These are phyloP conservation scores for Caerostris darwini DNA, from an alignment of 1,140 invertebrate species.

Conservation along the genomic window DNA sequence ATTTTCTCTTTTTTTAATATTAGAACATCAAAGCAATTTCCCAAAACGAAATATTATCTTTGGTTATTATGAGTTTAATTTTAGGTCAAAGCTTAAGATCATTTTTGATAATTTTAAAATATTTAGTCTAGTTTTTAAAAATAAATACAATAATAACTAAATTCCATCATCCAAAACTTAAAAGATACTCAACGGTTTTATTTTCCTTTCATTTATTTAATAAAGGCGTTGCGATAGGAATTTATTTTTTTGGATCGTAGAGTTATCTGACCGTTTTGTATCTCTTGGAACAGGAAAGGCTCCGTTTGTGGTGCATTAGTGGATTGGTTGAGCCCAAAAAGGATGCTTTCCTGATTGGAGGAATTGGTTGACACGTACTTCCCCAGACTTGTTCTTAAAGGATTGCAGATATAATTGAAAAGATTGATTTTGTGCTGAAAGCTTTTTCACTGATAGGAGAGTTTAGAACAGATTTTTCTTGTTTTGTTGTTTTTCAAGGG, in stretches of 20 bases:
- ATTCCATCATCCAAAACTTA: not conserved
- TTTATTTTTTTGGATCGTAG: not conserved
- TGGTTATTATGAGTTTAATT: not conserved
- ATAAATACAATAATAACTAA: not conserved
- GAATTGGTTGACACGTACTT: constrained; percentile 54
- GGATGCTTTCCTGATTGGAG: constrained; percentile 37
- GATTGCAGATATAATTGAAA: constrained; percentile 68
- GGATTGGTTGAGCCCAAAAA: constrained; percentile 10
- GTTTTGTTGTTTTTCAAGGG: constrained; percentile 10
- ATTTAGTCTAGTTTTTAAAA: not conserved
- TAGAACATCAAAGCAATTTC: not conserved
- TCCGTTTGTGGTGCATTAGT: constrained; percentile 58
- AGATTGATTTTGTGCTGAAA: constrained; percentile 58
- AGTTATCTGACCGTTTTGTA: constrained; percentile 16
- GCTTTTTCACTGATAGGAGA: constrained; percentile 48
- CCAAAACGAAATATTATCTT: not conserved
- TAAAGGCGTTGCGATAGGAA: not conserved
- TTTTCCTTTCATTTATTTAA: not conserved
- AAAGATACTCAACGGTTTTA: not conserved
- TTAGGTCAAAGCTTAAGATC: not conserved
- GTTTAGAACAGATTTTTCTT: constrained; percentile 9
- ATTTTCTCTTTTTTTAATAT: too few species aligned
- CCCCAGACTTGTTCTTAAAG: constrained; percentile 40
- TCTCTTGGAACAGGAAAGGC: not conserved
- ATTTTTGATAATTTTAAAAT: not conserved